These are phyloP conservation scores for Phalacrocorax aristotelis DNA, from an alignment of 2,113 vertebrate genomes.

Conservation along the genomic window DNA sequence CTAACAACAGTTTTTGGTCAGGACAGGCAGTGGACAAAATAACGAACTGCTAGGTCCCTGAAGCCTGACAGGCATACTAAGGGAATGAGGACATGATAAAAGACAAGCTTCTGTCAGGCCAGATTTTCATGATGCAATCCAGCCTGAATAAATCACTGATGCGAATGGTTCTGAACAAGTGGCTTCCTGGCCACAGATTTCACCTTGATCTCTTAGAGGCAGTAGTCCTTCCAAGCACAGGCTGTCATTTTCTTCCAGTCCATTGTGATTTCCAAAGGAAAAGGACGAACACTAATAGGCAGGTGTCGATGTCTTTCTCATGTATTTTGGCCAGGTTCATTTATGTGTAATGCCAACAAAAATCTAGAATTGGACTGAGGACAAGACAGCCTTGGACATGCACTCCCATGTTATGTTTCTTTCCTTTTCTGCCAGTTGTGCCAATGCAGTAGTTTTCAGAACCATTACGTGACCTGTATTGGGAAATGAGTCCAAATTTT, in stretches of 20 bases:
- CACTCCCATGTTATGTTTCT: neutral
- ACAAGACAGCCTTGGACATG: neutral
- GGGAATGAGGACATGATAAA: neutral
- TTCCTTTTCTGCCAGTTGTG: neutral
- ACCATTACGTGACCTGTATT: neutral
- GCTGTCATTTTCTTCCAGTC: neutral
- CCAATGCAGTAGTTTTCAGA: neutral
- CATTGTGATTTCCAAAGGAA: neutral
- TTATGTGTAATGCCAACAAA: neutral
- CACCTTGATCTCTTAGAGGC: neutral
- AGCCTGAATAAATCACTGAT: neutral
- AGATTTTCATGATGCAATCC: neutral
- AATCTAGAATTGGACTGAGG: neutral
- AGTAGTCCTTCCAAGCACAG: neutral
- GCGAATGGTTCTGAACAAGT: neutral
- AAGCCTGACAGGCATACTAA: neutral
- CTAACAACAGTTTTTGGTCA: neutral
- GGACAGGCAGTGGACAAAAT: neutral
- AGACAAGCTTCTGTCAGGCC: neutral
- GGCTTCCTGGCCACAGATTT: neutral
- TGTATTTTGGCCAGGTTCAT: neutral
- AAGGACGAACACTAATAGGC: neutral
- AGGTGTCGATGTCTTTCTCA: neutral
- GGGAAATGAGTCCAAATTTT: neutral
- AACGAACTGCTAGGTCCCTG: neutral